A percentile compares a stretch with the other conserved stretches of the same genome.
phyloP scores from a whole-genome alignment of 2,888 invertebrate species.

The Idaea dimidiata region DNA sequence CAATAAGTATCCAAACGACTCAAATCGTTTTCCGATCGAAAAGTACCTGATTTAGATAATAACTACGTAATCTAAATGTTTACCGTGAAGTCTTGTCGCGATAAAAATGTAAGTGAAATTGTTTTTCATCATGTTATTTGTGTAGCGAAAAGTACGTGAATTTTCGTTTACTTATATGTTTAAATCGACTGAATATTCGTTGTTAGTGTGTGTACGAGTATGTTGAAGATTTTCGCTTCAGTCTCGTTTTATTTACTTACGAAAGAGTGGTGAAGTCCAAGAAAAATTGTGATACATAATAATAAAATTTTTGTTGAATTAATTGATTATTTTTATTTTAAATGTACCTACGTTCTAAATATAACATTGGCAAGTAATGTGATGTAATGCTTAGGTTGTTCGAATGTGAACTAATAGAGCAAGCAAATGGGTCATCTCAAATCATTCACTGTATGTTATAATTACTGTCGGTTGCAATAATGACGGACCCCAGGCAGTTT shows the following conservation, averaged over 20 bases:
- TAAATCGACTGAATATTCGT: slow-evolving; percentile 34
- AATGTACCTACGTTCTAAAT: slow-evolving; percentile 5
- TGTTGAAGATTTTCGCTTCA: slow-evolving; percentile 45
- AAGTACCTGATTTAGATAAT: slow-evolving; percentile 71
- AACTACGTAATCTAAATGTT: slow-evolving; percentile 42
- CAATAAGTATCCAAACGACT: slow-evolving; percentile 37
- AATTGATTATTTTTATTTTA: slow-evolving; percentile 26
- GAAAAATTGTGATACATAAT: slow-evolving; percentile 74
- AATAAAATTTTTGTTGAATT: slow-evolving; percentile 67
- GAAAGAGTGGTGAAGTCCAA: slow-evolving; percentile 58
- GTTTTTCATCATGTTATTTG: background rate
- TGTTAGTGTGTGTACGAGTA: slow-evolving; percentile 39
- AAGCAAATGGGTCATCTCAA: slow-evolving; percentile 21
- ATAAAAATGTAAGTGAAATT: slow-evolving; percentile 24
- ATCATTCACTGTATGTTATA: slow-evolving; percentile 19
- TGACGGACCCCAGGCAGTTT: slow-evolving; percentile 21
- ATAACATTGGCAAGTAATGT: background rate
- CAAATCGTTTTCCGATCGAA: slow-evolving; percentile 35
- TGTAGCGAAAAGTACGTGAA: slow-evolving; percentile 26
- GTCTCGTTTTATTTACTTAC: slow-evolving; percentile 46
- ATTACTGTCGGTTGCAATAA: slow-evolving; percentile 37
- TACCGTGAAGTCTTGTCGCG: slow-evolving; percentile 47
- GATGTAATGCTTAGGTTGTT: slow-evolving; percentile 5
- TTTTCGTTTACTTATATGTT: slow-evolving; percentile 31
- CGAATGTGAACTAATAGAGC: slow-evolving; percentile 11